Evolutionary conservation across 2,888 invertebrate genomes (phyloP).

Genomic region (Nemurella pictetii): DNA sequence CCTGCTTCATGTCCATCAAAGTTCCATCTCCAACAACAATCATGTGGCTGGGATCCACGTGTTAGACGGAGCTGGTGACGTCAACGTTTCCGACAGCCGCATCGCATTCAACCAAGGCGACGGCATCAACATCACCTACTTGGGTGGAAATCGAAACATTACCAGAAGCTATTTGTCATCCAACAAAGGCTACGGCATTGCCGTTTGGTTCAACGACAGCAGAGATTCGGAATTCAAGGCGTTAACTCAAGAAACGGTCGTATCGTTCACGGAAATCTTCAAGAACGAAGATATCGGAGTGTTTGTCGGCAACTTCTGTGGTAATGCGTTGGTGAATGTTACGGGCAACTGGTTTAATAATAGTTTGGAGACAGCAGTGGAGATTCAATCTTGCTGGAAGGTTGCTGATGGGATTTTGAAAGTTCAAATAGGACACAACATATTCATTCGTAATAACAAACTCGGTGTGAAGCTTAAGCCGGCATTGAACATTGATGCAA

Average conservation of each 20-base stretch:
- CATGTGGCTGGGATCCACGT: constrained; percentile 91
- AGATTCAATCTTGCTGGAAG: constrained; percentile 83
- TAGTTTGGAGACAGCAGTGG: constrained; percentile 76
- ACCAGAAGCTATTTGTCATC: constrained; percentile 83
- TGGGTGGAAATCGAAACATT: constrained; percentile 91
- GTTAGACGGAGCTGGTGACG: constrained; percentile 87
- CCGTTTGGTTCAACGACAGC: constrained; percentile 89
- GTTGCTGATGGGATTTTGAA: constrained; percentile 56
- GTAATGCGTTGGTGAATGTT: constrained; percentile 82
- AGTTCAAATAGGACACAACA: constrained; percentile 84
- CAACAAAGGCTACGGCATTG: constrained; percentile 86
- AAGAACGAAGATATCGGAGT: constrained; percentile 88
- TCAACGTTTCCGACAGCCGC: constrained; percentile 88
- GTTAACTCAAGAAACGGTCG: constrained; percentile 81
- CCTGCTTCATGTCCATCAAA: constrained; percentile 81
- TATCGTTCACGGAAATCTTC: constrained; percentile 85
- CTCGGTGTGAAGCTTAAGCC: constrained; percentile 79
- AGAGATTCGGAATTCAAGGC: constrained; percentile 74
- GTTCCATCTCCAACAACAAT: constrained; percentile 81
- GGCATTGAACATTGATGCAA: constrained; percentile 75
- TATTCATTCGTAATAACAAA: constrained; percentile 74
- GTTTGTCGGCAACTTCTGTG: constrained; percentile 87
- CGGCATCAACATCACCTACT: constrained; percentile 93
- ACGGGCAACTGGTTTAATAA: constrained; percentile 87
- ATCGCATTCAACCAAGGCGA: constrained; percentile 91